A percentile compares a stretch with the other conserved stretches of the same genome.
These are phyloP conservation scores for Euplagia quadripunctaria DNA, from an alignment of 2,888 invertebrate genomes.

Conservation along the genomic window DNA sequence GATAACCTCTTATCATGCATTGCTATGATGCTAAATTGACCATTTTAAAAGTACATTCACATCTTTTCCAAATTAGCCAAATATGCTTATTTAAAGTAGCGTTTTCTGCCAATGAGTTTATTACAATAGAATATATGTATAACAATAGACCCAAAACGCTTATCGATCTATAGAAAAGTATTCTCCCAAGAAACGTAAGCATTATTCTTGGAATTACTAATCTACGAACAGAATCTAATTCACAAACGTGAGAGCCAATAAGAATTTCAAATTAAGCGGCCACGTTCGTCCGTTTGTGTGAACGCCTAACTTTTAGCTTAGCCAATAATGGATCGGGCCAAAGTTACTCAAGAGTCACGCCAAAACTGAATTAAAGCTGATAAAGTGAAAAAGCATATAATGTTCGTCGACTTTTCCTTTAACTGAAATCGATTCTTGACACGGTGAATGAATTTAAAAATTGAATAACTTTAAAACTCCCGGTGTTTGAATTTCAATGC, in stretches of 20 bases:
- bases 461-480: slow-evolving; percentile 41
- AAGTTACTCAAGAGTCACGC: slow-evolving; percentile 64
- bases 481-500: slow-evolving; percentile 21
- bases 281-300: slow-evolving; percentile 51
- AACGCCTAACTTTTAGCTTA: slow-evolving; percentile 55
- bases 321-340: slow-evolving; percentile 58
- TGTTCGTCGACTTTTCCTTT: slow-evolving; percentile 46
- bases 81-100: slow-evolving; percentile 25
- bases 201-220: slow-evolving; percentile 52
- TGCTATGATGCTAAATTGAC: background rate
- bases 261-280: slow-evolving; percentile 64
- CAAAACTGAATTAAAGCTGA: slow-evolving; percentile 60
- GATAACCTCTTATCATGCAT: background rate
- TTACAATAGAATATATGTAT: slow-evolving; percentile 24
- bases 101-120: slow-evolving; percentile 18
- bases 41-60: background rate
- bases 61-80: slow-evolving; percentile 19
- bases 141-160: slow-evolving; percentile 28
- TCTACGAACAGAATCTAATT: slow-evolving; percentile 58
- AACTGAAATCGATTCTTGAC: slow-evolving; percentile 52
- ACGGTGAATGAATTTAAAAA: slow-evolving; percentile 48
- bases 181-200: slow-evolving; percentile 41
- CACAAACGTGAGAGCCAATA: slow-evolving; percentile 60
- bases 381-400: slow-evolving; percentile 59
- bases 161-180: slow-evolving; percentile 35